phyloP scores from a whole-genome alignment of 2,797 vertebrate species.

The Vipera latastei region DNA sequence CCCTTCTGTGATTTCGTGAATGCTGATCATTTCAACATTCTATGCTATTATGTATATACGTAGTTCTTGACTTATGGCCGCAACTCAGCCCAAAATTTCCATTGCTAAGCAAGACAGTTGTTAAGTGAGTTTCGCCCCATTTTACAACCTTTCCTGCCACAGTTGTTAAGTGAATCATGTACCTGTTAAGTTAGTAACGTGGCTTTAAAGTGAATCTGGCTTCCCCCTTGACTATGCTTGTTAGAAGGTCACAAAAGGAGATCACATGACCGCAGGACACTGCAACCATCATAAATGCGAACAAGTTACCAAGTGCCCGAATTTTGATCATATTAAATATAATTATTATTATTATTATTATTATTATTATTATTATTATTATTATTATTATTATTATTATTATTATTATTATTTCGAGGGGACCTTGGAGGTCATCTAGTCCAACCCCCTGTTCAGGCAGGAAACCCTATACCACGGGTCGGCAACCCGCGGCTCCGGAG shows the following conservation, averaged over 20 bases:
- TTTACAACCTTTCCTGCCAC: neutral
- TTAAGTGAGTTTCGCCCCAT: neutral
- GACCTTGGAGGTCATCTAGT: too few species aligned
- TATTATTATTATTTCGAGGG: too few species aligned
- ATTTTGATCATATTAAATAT: neutral
- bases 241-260: neutral
- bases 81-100: neutral
- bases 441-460: too few species aligned
- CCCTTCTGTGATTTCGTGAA: neutral
- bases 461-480: too few species aligned
- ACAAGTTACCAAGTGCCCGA: neutral
- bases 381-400: too few species aligned
- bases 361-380: too few species aligned
- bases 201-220: neutral
- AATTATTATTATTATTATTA: too few species aligned
- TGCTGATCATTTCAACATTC: neutral
- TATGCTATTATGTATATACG: neutral
- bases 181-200: neutral
- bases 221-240: neutral
- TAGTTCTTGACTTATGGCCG: neutral
- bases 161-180: neutral
- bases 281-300: neutral
- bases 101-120: neutral
- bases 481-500: too few species aligned
- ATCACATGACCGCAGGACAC: neutral